Evolutionary conservation across 2,888 invertebrate species (phyloP), one percentile per base, ranked within the genome.

Genomic region (Megamerina dolium): DNA sequence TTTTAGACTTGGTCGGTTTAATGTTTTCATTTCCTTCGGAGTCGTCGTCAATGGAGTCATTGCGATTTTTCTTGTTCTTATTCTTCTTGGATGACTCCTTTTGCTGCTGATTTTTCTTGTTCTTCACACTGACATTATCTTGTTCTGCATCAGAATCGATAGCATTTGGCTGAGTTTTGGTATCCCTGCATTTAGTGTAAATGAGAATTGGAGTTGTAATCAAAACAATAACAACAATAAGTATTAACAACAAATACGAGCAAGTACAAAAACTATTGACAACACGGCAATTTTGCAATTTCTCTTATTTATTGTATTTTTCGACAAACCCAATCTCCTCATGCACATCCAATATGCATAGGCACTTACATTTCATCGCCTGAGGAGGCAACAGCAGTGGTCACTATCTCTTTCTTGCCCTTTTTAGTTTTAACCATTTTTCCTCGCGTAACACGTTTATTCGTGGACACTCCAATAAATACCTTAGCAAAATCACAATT

Each of bases 361-460:
- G 33, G 53, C 59, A 71, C 77, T 78, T 74, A 85, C 85, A 82
- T 80, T 61, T 86, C 85, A 56, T 85, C 85, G 54, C 80, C 83
- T 55, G 81, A 82, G 66, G 64, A 63, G 34, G 55, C 59, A 41
- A 53, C 57, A 39, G 57, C 63, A 45, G 51, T 58, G 53, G 61
- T 48, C 46, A 78, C 78, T 67, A 77, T 78, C 72, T 79, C 81
- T 76, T 85, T 86, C 75, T 85, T 85, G 69, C 82, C 81, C 74
- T 86, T 87, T 79, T 86, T 87, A 69, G 83, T 78, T 75, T 87
- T 87, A 66, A 84, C 86, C 87, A 85, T 85, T 67, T 68, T 64
- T 64, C 60, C 54, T 58, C 61, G 50, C 65, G 63, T 64, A 69
- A 62, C 71, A 69, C 71, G 67, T 64, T 70, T 66, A 60, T 60